These are phyloP conservation scores for Procapra przewalskii DNA, from an alignment of 2,113 vertebrate species.

Conservation along the genomic window DNA sequence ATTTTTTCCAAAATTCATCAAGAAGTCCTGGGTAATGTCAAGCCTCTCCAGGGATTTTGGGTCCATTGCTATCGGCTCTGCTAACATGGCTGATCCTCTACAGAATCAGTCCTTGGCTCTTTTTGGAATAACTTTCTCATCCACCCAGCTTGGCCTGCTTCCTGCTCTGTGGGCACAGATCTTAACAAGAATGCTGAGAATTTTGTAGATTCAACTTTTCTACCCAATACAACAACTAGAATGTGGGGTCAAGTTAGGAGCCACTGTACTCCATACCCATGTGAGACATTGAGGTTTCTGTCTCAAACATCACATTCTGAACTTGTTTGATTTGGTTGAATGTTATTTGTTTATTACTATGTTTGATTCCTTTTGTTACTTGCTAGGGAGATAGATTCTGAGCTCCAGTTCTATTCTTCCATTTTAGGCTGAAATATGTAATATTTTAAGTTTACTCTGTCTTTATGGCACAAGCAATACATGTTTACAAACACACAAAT, in stretches of 20 bases:
- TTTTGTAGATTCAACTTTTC: neutral
- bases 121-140: neutral
- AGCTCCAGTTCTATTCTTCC: neutral
- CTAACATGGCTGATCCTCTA: neutral
- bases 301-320: neutral
- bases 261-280: neutral
- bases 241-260: neutral
- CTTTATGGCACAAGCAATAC: neutral
- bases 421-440: neutral
- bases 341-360: neutral
- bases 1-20: neutral
- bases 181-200: neutral
- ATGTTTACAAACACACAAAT: neutral
- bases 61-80: neutral
- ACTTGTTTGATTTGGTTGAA: neutral
- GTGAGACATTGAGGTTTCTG: neutral
- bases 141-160: neutral
- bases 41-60: neutral
- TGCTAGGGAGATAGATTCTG: neutral
- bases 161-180: neutral
- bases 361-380: neutral
- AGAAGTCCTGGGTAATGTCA: conserved; percentile 11
- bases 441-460: neutral
- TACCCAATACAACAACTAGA: neutral
- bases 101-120: neutral